Evolutionary conservation across 1,140 invertebrate genomes (phyloP), one percentile per base, ranked within the genome.

Genomic region (Megathymus violae): DNA sequence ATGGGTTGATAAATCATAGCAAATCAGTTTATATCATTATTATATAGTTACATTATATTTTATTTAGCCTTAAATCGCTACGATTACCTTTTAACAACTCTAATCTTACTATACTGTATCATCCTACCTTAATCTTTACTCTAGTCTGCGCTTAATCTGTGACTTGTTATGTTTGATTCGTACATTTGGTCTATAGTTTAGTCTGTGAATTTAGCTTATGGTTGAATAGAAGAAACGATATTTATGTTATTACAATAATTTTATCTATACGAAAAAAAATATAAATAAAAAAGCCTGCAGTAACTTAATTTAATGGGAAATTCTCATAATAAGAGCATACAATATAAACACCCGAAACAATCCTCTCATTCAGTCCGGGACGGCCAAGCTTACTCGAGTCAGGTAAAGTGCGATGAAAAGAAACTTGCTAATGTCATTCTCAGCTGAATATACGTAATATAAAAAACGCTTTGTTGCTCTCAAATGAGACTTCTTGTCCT

Each of bases 351-450:
- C 62, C 70, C 77, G 46, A 85, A 83, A 22, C 75, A 76, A 70
- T 74, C 74, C 56, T 56, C 76, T 54, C 71, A 78, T 52, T 74
- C 76, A 70, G 54, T 79, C 46, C 76, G 82, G 50, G 82, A 89
- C 71, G 73, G 76, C 46, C 82, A 84, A 79, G 69, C 79, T 31
- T 85, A 84, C 69, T 77, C 81, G 41, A 91, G 86, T 80, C 88
- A 91, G 85, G 86, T 91, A 91, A 79, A 71, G 63, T 69, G 74
- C 76, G 78, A 80, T 80, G 59, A 80, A 79, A 78, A 58, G 66
- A 84, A 89, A 88, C 82, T 91, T 89, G 85, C 85, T 83, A 89
- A 88, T 91, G 88, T 91, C 88, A 91, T 88, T 89, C 88, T 81
- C 86, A 88, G 85, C 85, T 88, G 88, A 84, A 91, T 73, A 84